Base-by-base conservation (phyloP, 2,888 invertebrate species). In the Megalurothrips usitatus region DNA sequence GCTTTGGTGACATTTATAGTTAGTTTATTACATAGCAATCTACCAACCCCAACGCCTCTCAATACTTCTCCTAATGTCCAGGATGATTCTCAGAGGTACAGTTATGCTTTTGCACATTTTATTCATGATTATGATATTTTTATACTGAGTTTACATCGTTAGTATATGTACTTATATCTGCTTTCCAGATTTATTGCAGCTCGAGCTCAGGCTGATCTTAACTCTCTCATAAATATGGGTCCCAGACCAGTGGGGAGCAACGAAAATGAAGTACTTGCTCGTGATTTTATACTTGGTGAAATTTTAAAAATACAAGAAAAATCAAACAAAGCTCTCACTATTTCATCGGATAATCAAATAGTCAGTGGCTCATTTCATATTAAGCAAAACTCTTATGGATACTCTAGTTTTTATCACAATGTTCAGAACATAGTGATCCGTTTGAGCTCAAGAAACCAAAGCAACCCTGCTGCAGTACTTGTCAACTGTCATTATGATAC, bases 401-500 rank as follows among this genome's bases (percentile, higher is more conserved):
- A 89, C 84, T 87, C 88, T 0, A 88, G 88, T 82, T 88, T 86
- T 75, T 84, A 84, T 52, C 81, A 81, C n/a, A 87, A 89, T 82
- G 85, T 86, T 63, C 83, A 84, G 81, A 91, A 90, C 84, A 85
- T 90, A 26, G 85, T 89, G 9, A 90, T 88, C 0, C 87, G 87
- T 82, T 83, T 91, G 79, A 86, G 87, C 28, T 87, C 89, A 0
- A n/a, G 58, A 12, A 47, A 79, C 26, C 68, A 78, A 0, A 14
- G 28, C 23, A 83, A 82, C n/a, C 81, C 85, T 52, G 86, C 88
- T 82, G 84, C 84, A 52, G 83, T 90, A 2, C 85, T 91, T 82
- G 85, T 91, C 80, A 91, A 91, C 84, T 91, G 91, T 84, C 91
- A 91, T 84, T 91, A 88, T 85, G 91, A 91, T 85, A 87, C 89